Evolutionary conservation across 2,113 vertebrate genomes (phyloP).

Genomic region (Apteryx mantelli): DNA sequence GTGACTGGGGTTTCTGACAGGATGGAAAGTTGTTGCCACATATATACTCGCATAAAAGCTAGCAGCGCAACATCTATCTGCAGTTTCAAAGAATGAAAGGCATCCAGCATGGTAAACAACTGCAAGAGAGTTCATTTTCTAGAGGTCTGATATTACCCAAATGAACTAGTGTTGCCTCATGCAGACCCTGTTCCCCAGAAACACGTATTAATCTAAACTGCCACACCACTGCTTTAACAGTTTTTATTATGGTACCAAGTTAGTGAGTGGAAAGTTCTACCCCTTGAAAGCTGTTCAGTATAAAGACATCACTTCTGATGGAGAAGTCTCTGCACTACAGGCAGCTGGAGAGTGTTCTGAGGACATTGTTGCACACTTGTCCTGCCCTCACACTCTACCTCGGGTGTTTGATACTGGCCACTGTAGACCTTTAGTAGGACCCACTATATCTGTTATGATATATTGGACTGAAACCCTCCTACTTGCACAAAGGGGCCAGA

Average conservation of each 20-base stretch:
- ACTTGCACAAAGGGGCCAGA: neutral
- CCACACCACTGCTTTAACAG: neutral
- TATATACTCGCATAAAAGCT: accelerated
- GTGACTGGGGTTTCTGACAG: neutral
- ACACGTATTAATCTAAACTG: neutral
- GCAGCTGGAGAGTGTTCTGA: neutral
- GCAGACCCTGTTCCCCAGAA: neutral
- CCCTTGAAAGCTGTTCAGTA: neutral
- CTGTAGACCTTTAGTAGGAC: neutral
- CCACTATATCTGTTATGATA: neutral
- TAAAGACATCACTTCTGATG: neutral
- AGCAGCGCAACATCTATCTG: neutral
- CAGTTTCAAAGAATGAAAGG: neutral
- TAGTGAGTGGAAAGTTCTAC: neutral
- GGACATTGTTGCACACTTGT: accelerated
- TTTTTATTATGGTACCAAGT: neutral
- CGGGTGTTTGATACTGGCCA: too few relatives aligned
- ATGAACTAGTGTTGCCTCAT: neutral
- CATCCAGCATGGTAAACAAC: neutral
- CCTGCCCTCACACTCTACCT: neutral
- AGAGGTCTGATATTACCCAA: neutral
- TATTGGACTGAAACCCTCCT: accelerated
- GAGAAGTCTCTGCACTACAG: accelerated
- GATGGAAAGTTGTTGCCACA: neutral
- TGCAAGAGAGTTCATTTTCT: neutral